These are phyloP conservation scores for Siniperca scherzeri DNA, from an alignment of 2,797 vertebrate genomes.

Conservation along the genomic window DNA sequence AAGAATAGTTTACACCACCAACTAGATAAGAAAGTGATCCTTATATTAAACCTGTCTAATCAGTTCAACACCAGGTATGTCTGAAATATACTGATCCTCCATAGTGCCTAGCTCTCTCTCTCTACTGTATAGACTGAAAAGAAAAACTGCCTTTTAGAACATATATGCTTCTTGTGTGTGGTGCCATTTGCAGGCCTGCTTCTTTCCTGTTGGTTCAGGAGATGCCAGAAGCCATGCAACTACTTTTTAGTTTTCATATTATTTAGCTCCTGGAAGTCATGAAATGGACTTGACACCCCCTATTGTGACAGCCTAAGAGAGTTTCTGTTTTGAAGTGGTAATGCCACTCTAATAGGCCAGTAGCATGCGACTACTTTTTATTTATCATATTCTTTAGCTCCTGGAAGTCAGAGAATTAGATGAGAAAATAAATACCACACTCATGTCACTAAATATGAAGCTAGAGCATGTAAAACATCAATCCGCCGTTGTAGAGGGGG, in stretches of 20 bases:
- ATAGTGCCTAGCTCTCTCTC: neutral
- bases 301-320: slow-evolving; percentile 66
- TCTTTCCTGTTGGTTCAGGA: slow-evolving; percentile 5
- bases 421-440: neutral
- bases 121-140: neutral
- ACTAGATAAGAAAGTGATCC: neutral
- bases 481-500: neutral
- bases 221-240: slow-evolving; percentile 22
- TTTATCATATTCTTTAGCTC: slow-evolving; percentile 67
- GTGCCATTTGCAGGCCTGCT: slow-evolving; percentile 5
- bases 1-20: neutral
- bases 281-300: slow-evolving; percentile 64
- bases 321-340: slow-evolving; percentile 85
- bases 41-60: neutral
- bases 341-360: slow-evolving; percentile 78
- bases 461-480: neutral
- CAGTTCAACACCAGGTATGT: neutral
- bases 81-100: neutral
- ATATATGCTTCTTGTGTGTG: slow-evolving; percentile 3
- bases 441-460: neutral
- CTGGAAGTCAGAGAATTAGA: slow-evolving; percentile 44
- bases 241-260: slow-evolving; percentile 68
- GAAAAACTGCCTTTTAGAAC: neutral
- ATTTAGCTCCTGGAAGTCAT: slow-evolving; percentile 62
- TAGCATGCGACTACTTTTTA: slow-evolving; percentile 45